Evolutionary conservation across 2,797 vertebrate genomes (phyloP), one percentile per base, ranked within the genome.

Genomic region (Nannoperca australis): DNA sequence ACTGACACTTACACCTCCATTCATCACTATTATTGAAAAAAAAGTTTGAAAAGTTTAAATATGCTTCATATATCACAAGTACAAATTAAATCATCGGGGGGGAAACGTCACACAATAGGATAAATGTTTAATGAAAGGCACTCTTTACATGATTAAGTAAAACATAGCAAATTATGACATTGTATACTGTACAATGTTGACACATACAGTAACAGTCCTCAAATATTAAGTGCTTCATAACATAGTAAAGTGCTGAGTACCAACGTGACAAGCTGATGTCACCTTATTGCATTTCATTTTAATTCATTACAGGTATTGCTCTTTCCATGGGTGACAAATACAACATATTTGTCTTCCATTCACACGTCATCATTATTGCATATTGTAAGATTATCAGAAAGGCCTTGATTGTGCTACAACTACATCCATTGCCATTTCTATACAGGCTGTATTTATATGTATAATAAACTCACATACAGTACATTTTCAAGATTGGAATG

Each of bases 111-210:
- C 66, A 78, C 66, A 83, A 81, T 84, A 65, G 79, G 63, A 84
- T 94, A 95, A 85, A 88, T 80, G 82, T 95, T 95, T 95, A 95
- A 94, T 95, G 87, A 91, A 95, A 95, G 95, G 95, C 95, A 96
- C 95, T 95, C 93, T 87, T 90, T 93, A 93, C 91, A 94, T 83
- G 75, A 85, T n/a, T 90, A 72, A 90, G 90, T 92, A 83, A 92
- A 94, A 93, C 87, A 91, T 85, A 82, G 82, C 87, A 89, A 85
- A 85, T 86, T 82, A 88, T 85, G 88, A 85, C 82, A 81, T 74
- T 83, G 85, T 84, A 30, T 88, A 85, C 70, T 85, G 87, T 74
- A 83, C 79, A 85, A 69, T 71, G 74, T 87, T 90, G 88, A 90
- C 89, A 92, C 86, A 85, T 81, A 92, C 91, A 92, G 86, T 80